These are phyloP conservation scores for Burhinus bistriatus DNA, from an alignment of 2,113 vertebrate genomes.

Conservation along the genomic window DNA sequence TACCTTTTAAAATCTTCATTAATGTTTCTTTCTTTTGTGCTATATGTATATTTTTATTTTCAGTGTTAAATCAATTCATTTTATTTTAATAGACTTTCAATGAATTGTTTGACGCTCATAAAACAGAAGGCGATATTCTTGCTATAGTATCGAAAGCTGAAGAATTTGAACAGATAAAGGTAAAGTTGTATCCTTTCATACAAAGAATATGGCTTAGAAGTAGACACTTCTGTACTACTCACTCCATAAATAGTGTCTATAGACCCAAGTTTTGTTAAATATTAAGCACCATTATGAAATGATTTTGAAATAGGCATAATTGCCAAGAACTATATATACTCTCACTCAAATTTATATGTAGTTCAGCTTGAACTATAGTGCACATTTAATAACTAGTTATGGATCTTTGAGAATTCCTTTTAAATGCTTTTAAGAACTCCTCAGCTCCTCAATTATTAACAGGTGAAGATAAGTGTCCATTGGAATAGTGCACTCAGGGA, in stretches of 20 bases:
- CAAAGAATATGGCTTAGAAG: neutral
- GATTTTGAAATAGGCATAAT: neutral
- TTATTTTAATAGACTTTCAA: constrained; percentile 90
- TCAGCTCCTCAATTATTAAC: neutral
- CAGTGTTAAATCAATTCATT: neutral
- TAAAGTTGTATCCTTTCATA: constrained; percentile 62
- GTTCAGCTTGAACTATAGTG: neutral
- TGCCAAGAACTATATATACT: neutral
- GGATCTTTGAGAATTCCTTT: neutral
- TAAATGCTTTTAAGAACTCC: constrained; percentile 25
- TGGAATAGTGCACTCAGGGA: neutral
- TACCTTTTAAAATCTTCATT: neutral
- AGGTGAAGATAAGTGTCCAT: neutral
- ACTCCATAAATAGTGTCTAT: neutral
- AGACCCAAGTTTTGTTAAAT: neutral
- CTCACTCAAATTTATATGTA: neutral
- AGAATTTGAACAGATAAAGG: constrained; percentile 98
- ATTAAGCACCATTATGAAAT: neutral
- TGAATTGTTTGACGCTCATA: constrained; percentile 91
- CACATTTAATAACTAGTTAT: neutral
- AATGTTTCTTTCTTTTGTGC: neutral
- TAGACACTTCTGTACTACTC: neutral
- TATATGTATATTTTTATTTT: neutral
- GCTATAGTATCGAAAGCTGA: constrained; percentile 95
- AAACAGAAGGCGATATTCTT: constrained; percentile 92